Conservation (phyloP, 1,140 invertebrate species). For the Drosophila nannoptera region DNA sequence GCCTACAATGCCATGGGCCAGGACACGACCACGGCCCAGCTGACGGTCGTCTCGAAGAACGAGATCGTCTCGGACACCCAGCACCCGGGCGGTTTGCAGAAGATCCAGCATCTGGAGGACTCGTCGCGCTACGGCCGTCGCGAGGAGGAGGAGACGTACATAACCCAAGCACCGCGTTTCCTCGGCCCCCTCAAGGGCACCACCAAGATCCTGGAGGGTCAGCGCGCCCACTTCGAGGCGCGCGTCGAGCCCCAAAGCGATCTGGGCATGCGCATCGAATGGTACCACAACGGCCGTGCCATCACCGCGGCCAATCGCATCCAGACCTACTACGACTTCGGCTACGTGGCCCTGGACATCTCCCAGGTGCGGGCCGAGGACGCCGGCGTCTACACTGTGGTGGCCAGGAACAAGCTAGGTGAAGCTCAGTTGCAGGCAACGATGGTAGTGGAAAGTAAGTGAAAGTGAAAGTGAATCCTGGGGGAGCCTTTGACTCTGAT, state of each 20-base stretch:
- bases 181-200: slow-evolving; percentile 92
- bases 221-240: slow-evolving; percentile 97
- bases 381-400: slow-evolving; percentile 91
- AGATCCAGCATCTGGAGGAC: slow-evolving; percentile 94
- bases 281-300: slow-evolving; percentile 93
- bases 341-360: slow-evolving; percentile 96
- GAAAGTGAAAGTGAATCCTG: slow-evolving; percentile 74
- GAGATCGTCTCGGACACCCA: slow-evolving; percentile 92
- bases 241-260: slow-evolving; percentile 96
- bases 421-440: slow-evolving; percentile 89
- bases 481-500: too few relatives aligned
- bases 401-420: slow-evolving; percentile 92
- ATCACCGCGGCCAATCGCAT: slow-evolving; percentile 91
- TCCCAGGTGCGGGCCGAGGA: slow-evolving; percentile 91
- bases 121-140: slow-evolving; percentile 84
- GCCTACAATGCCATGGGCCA: slow-evolving; percentile 93
- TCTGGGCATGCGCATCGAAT: slow-evolving; percentile 91
- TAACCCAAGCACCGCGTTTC: slow-evolving; percentile 90
- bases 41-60: slow-evolving; percentile 91
- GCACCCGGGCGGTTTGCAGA: slow-evolving; percentile 91
- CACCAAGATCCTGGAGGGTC: slow-evolving; percentile 96
- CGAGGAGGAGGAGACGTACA: slow-evolving; percentile 86
- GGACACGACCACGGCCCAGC: slow-evolving; percentile 91
- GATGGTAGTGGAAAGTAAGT: slow-evolving; percentile 93
- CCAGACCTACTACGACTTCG: slow-evolving; percentile 96